Conservation (phyloP, 35 echinoderm and acorn worm species). For the Hemicentrotus pulcherrimus region DNA sequence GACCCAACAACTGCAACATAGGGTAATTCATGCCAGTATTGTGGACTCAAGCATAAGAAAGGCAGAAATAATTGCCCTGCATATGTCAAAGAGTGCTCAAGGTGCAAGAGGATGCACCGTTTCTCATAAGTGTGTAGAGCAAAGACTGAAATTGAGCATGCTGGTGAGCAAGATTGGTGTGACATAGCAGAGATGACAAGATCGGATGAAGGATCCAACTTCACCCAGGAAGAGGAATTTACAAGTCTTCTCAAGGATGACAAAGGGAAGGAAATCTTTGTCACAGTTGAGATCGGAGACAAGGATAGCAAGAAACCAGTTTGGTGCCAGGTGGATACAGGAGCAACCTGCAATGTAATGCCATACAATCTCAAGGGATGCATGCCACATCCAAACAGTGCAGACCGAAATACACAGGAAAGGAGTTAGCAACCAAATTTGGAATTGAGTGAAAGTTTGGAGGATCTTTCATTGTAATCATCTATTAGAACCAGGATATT, state of each 20-base stretch:
- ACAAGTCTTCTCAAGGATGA: background rate
- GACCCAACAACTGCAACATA: too few relatives aligned
- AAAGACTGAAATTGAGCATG: background rate
- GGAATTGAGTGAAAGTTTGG: too few relatives aligned
- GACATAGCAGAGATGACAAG: background rate
- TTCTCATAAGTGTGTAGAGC: conserved; percentile 1
- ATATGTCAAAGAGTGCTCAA: conserved; percentile 34
- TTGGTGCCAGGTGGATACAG: conserved; percentile 42
- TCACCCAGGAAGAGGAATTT: background rate
- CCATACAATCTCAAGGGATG: too few relatives aligned
- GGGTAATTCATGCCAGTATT: background rate
- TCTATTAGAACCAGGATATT: too few relatives aligned
- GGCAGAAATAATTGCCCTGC: conserved; percentile 33
- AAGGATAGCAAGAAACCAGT: background rate
- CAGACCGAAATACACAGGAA: too few relatives aligned
- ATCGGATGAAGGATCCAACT: background rate
- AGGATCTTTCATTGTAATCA: too few relatives aligned
- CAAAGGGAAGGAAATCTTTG: background rate
- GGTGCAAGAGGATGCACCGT: background rate
- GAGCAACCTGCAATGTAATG: background rate
- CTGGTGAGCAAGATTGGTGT: background rate
- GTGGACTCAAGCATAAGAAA: conserved; percentile 23
- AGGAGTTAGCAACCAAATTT: too few relatives aligned
- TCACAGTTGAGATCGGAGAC: background rate
- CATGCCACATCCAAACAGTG: too few relatives aligned